A percentile compares a stretch with the other conserved stretches of the same genome.
phyloP scores from a whole-genome alignment of 2,113 vertebrate species.

The Mesoclemmys tuberculata region DNA sequence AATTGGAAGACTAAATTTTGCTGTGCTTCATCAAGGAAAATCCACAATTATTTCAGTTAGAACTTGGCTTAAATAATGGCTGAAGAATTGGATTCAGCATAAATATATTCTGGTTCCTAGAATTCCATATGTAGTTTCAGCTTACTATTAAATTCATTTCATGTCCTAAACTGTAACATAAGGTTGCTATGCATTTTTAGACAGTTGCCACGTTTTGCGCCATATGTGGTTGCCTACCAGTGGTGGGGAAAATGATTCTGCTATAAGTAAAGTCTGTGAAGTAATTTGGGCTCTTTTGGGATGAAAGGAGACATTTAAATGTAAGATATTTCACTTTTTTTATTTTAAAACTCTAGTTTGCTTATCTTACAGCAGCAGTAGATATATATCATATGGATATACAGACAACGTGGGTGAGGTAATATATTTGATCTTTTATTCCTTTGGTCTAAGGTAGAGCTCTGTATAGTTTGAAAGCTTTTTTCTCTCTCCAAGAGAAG shows the following conservation, averaged over 20 bases:
- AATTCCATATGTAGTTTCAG: neutral
- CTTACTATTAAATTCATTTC: neutral
- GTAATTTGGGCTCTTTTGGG: neutral
- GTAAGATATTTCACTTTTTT: neutral
- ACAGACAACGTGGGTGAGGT: too few species aligned
- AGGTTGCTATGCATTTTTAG: neutral
- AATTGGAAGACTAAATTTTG: neutral
- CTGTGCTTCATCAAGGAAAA: neutral
- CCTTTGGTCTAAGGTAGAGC: too few species aligned
- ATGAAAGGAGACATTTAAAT: neutral
- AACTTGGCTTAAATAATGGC: neutral
- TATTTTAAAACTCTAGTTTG: neutral
- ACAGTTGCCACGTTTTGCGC: neutral
- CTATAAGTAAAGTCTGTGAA: neutral
- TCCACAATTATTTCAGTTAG: neutral
- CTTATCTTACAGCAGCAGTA: neutral
- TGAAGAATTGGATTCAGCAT: neutral
- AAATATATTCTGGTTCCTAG: neutral
- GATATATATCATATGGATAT: neutral
- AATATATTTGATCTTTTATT: too few species aligned
- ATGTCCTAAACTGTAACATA: neutral
- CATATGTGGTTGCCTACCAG: neutral
- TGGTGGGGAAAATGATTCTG: neutral
- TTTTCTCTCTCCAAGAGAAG: too few species aligned
- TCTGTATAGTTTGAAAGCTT: too few species aligned